These are phyloP conservation scores for Eristalis tenax DNA, from an alignment of 2,888 invertebrate species.

Conservation along the genomic window DNA sequence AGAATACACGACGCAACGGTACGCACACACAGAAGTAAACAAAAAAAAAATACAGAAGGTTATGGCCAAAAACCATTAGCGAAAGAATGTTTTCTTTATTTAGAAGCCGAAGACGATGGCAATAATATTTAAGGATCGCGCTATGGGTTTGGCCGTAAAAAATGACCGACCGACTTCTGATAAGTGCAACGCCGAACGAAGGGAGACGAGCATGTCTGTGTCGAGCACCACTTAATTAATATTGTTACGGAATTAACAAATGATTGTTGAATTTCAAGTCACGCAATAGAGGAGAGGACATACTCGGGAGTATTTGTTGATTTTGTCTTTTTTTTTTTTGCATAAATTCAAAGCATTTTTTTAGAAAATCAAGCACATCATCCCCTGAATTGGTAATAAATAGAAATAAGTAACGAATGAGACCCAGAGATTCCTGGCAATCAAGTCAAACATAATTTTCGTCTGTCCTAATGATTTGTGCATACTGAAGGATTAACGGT, in stretches of 20 bases:
- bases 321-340: no score
- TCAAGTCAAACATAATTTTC: no score
- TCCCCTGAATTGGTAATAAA: no score
- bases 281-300: background rate
- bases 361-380: background rate
- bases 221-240: slow-evolving; percentile 31
- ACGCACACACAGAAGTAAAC: background rate
- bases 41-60: slow-evolving; percentile 23
- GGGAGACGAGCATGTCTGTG: slow-evolving; percentile 10
- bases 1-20: slow-evolving; percentile 11
- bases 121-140: slow-evolving; percentile 41
- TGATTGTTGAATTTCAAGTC: background rate
- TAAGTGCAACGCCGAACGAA: slow-evolving; percentile 6
- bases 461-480: no score
- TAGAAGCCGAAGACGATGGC: slow-evolving; percentile 33
- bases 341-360: no score
- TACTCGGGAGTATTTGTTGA: background rate
- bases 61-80: slow-evolving; percentile 67
- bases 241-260: slow-evolving; percentile 5
- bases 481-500: no score
- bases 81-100: slow-evolving; percentile 61
- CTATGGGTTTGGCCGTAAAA: slow-evolving; percentile 47
- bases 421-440: no score
- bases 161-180: slow-evolving; percentile 9
- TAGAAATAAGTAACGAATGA: no score